These are phyloP conservation scores for Torymus aiolomorphi DNA, from an alignment of 2,888 invertebrate species.

Conservation along the genomic window DNA sequence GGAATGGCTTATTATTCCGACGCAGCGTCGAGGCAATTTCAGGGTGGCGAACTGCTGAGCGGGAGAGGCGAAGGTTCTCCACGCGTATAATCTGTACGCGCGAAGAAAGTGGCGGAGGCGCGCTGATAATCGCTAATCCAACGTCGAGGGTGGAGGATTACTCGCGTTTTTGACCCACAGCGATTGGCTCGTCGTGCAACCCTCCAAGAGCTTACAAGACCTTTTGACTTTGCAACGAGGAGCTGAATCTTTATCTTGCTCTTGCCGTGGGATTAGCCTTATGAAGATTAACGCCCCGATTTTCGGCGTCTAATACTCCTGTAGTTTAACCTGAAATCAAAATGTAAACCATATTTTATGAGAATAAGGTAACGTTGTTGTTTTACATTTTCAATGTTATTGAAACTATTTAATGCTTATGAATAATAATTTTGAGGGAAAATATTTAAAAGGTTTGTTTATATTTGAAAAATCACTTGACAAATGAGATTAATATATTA, in stretches of 20 bases:
- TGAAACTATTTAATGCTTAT: no score
- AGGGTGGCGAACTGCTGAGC: neutral
- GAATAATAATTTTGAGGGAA: no score
- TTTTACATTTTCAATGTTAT: no score
- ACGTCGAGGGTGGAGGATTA: constrained; percentile 55
- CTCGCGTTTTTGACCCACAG: constrained; percentile 47
- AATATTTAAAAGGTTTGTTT: no score
- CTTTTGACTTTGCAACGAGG: constrained; percentile 11
- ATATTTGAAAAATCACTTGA: no score
- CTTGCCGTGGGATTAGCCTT: constrained; percentile 18
- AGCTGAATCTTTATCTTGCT: neutral
- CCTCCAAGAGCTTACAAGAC: neutral
- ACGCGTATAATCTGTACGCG: constrained; percentile 49
- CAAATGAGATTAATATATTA: no score
- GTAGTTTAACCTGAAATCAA: no score
- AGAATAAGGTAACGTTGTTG: no score
- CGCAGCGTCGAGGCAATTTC: neutral
- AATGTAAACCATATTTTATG: no score
- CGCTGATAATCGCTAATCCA: constrained; percentile 63
- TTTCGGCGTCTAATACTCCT: neutral
- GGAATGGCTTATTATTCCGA: constrained; percentile 29
- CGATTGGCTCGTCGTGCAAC: neutral
- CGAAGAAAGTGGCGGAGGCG: constrained; percentile 51
- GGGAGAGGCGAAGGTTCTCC: constrained; percentile 32
- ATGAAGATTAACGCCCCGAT: constrained; percentile 40